Conservation (phyloP, 2,888 invertebrate genomes). For the Andrena chrysosceles region DNA sequence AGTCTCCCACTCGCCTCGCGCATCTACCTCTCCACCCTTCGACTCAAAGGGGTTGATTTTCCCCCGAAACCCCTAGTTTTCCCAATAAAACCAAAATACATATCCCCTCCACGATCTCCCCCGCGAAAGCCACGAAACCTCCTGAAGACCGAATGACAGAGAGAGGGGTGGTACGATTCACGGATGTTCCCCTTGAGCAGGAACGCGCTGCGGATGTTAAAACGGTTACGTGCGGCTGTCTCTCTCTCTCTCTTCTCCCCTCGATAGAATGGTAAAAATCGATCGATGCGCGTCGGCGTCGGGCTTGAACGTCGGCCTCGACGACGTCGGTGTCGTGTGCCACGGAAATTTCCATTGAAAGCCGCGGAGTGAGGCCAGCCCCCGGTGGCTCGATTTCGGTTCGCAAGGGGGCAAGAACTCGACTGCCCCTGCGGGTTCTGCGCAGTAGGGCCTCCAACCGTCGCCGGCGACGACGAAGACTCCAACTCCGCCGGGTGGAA, state of each 20-base stretch:
- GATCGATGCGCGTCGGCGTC: slow-evolving; percentile 73
- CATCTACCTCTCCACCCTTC: too few relatives aligned
- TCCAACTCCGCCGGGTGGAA: slow-evolving; percentile 31
- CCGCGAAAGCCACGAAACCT: neutral
- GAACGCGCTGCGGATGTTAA: slow-evolving; percentile 42
- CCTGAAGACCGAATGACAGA: neutral
- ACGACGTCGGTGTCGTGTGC: slow-evolving; percentile 27
- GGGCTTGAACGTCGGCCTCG: slow-evolving; percentile 30
- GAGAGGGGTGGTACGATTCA: slow-evolving; percentile 3
- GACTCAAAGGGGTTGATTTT: too few relatives aligned
- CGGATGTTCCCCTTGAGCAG: slow-evolving; percentile 6
- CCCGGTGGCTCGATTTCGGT: slow-evolving; percentile 38
- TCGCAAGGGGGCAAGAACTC: neutral
- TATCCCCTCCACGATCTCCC: neutral
- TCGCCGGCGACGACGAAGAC: neutral
- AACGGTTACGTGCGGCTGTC: slow-evolving; percentile 7
- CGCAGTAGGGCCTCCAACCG: slow-evolving; percentile 18
- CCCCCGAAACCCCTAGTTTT: too few relatives aligned
- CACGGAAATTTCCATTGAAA: slow-evolving; percentile 78
- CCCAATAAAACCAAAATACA: neutral
- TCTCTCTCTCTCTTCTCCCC: neutral
- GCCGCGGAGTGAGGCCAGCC: slow-evolving; percentile 20
- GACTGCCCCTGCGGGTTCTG: slow-evolving; percentile 15
- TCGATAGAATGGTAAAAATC: slow-evolving; percentile 68
- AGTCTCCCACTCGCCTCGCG: too few relatives aligned